Percentiles rank a stretch among this genome's conserved stretches.
Evolutionary conservation across 2,797 vertebrate species (phyloP).

Genomic region (Valencia hispanica): DNA sequence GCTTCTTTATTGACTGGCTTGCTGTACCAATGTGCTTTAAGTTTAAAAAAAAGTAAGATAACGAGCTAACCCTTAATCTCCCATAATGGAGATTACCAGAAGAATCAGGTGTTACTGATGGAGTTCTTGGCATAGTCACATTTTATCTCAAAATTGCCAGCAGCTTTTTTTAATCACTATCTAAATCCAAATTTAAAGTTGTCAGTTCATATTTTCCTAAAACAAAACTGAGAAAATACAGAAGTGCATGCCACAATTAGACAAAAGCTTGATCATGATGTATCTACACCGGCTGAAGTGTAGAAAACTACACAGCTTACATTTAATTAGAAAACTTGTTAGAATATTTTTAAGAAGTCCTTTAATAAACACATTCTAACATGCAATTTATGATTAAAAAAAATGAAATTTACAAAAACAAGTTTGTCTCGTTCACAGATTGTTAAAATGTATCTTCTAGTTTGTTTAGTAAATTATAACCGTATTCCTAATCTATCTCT

Average conservation of each 20-base stretch:
- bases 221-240: background rate
- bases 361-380: background rate
- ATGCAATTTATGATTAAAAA: background rate
- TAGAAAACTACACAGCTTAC: background rate
- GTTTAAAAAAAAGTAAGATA: background rate
- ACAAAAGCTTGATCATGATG: background rate
- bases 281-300: background rate
- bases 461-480: background rate
- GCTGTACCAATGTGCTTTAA: background rate
- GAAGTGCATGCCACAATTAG: background rate
- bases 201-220: background rate
- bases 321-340: background rate
- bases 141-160: background rate
- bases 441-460: background rate
- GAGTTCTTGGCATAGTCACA: background rate
- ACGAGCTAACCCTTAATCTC: background rate
- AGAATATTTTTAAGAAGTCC: background rate
- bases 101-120: background rate
- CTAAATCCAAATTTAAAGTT: background rate
- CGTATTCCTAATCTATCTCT: background rate
- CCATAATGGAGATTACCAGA: background rate
- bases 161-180: background rate
- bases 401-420: background rate
- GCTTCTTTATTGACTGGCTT: constrained; percentile 16
- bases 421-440: background rate